phyloP scores from a whole-genome alignment of 2,888 invertebrate genomes.

The Seira musarum region DNA sequence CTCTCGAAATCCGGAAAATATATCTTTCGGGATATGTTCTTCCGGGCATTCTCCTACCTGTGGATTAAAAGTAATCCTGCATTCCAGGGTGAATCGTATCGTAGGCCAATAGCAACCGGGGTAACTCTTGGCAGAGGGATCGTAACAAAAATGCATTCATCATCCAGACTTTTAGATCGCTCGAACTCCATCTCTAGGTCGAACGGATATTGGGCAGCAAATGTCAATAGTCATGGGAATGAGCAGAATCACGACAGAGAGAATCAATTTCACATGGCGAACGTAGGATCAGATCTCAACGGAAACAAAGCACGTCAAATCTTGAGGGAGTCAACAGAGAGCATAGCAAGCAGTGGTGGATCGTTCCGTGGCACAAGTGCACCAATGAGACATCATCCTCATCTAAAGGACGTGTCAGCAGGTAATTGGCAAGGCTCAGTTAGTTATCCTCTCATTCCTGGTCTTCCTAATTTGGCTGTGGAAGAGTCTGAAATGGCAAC shows the following conservation, averaged over 20 bases:
- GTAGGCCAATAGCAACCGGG: constrained; percentile 50
- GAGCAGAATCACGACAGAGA: no score
- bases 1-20: constrained; percentile 53
- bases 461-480: constrained; percentile 50
- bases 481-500: constrained; percentile 42
- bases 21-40: constrained; percentile 67
- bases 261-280: constrained; percentile 30
- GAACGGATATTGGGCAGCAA: no score
- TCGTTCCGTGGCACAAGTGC: constrained; percentile 41
- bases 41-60: constrained; percentile 66
- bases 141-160: not conserved
- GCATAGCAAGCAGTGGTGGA: constrained; percentile 2
- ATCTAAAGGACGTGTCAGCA: constrained; percentile 34
- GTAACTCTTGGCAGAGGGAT: constrained; percentile 25
- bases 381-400: constrained; percentile 47
- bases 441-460: constrained; percentile 51
- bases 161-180: constrained; percentile 4
- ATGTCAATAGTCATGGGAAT: no score
- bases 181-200: no score
- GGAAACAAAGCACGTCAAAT: constrained; percentile 35
- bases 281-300: constrained; percentile 32
- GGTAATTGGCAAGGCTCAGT: constrained; percentile 42
- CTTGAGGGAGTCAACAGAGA: constrained; percentile 2
- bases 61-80: constrained; percentile 67
- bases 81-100: constrained; percentile 64